Base-by-base conservation (phyloP, 2,113 vertebrate species). In the Microtus richardsoni region DNA sequence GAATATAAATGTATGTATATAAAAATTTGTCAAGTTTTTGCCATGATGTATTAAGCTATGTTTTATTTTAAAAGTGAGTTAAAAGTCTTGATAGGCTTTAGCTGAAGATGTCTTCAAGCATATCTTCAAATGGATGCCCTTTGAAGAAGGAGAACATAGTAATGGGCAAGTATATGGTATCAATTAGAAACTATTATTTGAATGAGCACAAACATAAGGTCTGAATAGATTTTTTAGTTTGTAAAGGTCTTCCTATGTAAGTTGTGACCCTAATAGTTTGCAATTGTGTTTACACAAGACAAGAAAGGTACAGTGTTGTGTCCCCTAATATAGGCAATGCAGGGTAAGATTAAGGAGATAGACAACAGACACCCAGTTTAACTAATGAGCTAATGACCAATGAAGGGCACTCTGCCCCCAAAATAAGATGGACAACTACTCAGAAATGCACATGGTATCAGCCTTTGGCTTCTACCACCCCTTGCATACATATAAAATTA, bases 241-340 rank as follows among this genome's bases (percentile, higher is more conserved):
- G 39, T 44, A 62, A 30, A 44, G 16, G n/a, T 16, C 10, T 24
- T 62, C 1, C 13, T 62, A 9, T 41, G 13, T 16, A 44, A 84
- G 2, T 9, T 84, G 39, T 8, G 13, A 26, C 30, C 7, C 16
- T 17, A 64, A 84, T 10, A 44, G n/a, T 84, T 4, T 8, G 44
- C 19, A 7, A 17, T 16, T 39, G 22, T 13, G 41, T 30, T 84
- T 84, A 3, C 7, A 64, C 6, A 58, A 41, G 28, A 64, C 3
- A 64, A 44, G 16, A 39, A 5, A 39, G 22, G 49, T 10, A 79
- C 36, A 36, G 30, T 11, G 24, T 9, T 60, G 22, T 7, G 12
- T 39, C 12, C 0, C 12, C 1, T 8, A 19, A 39, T 2, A 26
- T 0, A 5, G 28, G 54, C n/a, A 60, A 14, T 28, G 13, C 4